phyloP scores from a whole-genome alignment of 2,113 vertebrate species.

The Lutjanus erythropterus region DNA sequence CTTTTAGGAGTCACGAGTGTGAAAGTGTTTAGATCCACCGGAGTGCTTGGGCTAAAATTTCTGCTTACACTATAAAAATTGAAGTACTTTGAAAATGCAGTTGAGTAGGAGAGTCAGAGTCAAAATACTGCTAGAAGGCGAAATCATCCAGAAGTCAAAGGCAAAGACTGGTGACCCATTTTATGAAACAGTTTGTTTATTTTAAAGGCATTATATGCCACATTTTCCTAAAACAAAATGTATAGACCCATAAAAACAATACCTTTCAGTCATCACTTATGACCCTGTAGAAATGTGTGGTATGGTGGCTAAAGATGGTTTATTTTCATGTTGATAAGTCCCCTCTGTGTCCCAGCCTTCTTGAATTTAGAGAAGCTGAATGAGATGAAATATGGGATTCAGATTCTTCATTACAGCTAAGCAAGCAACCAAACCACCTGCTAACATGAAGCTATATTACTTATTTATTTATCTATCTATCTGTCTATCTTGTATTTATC shows the following conservation, averaged over 20 bases:
- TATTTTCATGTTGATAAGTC: constrained; percentile 73
- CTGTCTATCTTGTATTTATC: too few species aligned
- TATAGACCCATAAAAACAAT: too few species aligned
- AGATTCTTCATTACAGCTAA: too few species aligned
- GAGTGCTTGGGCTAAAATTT: constrained; percentile 19
- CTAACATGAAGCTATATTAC: too few species aligned
- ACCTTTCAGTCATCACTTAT: too few species aligned
- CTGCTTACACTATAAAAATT: constrained; percentile 50
- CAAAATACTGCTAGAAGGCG: constrained; percentile 22
- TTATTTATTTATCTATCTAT: too few species aligned
- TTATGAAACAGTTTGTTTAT: not conserved
- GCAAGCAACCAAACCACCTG: too few species aligned
- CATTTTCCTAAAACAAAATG: too few species aligned
- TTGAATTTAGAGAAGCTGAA: constrained; percentile 93
- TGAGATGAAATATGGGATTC: constrained; percentile 95
- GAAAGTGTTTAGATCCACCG: constrained; percentile 42
- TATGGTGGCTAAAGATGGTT: constrained; percentile 71
- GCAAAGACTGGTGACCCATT: constrained; percentile 1
- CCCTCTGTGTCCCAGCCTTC: constrained; percentile 76
- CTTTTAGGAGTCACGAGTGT: constrained; percentile 56
- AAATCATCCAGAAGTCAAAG: constrained; percentile 10
- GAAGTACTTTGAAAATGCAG: constrained; percentile 31
- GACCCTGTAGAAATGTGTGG: too few species aligned
- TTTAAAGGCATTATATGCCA: too few species aligned
- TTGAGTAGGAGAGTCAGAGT: constrained; percentile 35